Base-by-base conservation (phyloP, 1,140 invertebrate genomes). In the Brachionus asplanchnoidis region DNA sequence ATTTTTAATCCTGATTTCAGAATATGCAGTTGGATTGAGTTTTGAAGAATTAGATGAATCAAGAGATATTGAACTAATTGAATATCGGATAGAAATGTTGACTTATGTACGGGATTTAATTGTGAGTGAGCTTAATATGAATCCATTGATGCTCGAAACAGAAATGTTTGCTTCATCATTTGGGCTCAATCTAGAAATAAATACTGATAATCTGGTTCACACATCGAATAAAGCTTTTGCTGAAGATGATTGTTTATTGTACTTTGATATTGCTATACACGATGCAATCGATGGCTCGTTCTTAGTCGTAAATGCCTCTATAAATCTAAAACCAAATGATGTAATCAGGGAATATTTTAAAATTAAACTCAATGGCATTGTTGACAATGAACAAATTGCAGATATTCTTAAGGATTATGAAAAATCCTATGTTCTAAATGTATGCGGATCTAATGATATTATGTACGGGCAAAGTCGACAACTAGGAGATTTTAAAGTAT, bases 401-500 rank as follows among this genome's bases (percentile, higher is more conserved):
- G 26, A 50, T 8, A 28, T 77, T 20, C 2, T 82, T 40, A 42
- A 17, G 17, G 50, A 65, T 40, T 80, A 82, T n/a, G 17, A 60
- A 44, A 60, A 82, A 40, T 65, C 79, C 0, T 65, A 82, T 46
- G 40, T 65, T 44, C 42, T 82, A 23, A 65, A 65, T 68, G 79
- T 82, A 26, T 82, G 79, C 42, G 79, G 79, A 65, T 65, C 50
- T 14, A 68, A 82, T 44, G 79, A 82, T 9, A n/a, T 82, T 65
- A 12, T 82, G n/a, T 68, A 28, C 14, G 79, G 65, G 12, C n/a
- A 82, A 2, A 20, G 26, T 11, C 17, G 28, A 9, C 2, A 1
- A 8, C 17, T 82, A 17, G 79, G 79, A 23, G 11, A 60, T 44
- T 82, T 26, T 36, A 60, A 68, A 9, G 90, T 86, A 87, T 91